A percentile compares a stretch with the other conserved stretches of the same genome.
phyloP scores from a whole-genome alignment of 1,140 invertebrate species.

The Pantala flavescens region DNA sequence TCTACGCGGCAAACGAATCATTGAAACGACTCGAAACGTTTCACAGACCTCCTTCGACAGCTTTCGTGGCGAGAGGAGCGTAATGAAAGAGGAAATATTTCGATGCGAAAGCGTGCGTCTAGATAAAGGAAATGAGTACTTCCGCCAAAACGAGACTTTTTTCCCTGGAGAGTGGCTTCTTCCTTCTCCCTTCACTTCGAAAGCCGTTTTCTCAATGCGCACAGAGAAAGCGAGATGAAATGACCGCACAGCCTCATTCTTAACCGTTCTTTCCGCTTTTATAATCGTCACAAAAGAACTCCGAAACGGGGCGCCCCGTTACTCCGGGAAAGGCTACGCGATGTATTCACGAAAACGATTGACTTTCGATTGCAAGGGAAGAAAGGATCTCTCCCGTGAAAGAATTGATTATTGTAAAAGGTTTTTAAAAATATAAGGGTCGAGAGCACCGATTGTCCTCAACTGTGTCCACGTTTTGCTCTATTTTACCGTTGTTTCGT shows the following conservation, averaged over 20 bases:
- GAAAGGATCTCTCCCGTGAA: too few relatives aligned
- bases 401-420: too few relatives aligned
- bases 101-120: background rate
- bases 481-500: too few relatives aligned
- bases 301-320: background rate
- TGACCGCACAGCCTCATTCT: background rate
- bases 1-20: too few relatives aligned
- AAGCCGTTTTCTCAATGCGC: background rate
- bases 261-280: constrained; percentile 18
- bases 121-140: background rate
- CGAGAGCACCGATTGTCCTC: too few relatives aligned
- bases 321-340: background rate
- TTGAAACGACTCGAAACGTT: too few relatives aligned
- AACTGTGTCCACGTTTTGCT: too few relatives aligned
- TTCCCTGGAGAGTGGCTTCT: background rate
- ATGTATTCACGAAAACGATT: too few relatives aligned
- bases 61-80: too few relatives aligned
- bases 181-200: constrained; percentile 7
- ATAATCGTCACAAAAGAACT: constrained; percentile 23
- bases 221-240: constrained; percentile 1
- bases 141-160: background rate
- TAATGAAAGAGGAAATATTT: background rate
- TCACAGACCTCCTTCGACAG: too few relatives aligned
- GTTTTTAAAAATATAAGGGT: too few relatives aligned
- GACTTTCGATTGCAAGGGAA: too few relatives aligned